phyloP scores from a whole-genome alignment of 2,113 vertebrate genomes.

The Thryonomys swinderianus region DNA sequence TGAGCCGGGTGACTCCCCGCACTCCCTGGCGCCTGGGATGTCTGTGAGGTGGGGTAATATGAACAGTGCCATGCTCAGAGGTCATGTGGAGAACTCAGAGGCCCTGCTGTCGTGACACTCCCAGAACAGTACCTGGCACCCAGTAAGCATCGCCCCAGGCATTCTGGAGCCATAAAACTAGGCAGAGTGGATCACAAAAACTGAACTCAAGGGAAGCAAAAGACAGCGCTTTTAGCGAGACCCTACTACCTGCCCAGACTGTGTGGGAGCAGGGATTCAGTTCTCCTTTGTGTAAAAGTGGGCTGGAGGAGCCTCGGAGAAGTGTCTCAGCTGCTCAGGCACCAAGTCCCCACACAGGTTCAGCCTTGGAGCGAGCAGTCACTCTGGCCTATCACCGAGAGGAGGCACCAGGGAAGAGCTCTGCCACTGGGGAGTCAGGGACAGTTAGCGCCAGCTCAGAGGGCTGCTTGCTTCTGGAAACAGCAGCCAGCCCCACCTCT shows the following conservation, averaged over 20 bases:
- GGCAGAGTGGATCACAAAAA: background rate
- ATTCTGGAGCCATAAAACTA: constrained; percentile 7
- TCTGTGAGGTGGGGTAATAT: background rate
- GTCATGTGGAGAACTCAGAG: background rate
- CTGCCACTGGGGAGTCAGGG: background rate
- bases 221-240: background rate
- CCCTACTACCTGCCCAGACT: background rate
- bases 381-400: no score
- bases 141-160: background rate
- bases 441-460: background rate
- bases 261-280: background rate
- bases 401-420: background rate
- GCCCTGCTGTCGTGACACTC: background rate
- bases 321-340: background rate
- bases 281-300: background rate
- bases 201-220: background rate
- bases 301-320: background rate
- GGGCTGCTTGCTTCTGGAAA: background rate
- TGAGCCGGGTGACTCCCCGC: background rate
- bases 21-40: background rate
- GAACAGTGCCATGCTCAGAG: background rate
- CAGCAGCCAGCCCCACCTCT: background rate
- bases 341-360: background rate
- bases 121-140: background rate
- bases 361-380: background rate